These are phyloP conservation scores for Hecatera dysodea DNA, from an alignment of 2,888 invertebrate species.

Conservation along the genomic window DNA sequence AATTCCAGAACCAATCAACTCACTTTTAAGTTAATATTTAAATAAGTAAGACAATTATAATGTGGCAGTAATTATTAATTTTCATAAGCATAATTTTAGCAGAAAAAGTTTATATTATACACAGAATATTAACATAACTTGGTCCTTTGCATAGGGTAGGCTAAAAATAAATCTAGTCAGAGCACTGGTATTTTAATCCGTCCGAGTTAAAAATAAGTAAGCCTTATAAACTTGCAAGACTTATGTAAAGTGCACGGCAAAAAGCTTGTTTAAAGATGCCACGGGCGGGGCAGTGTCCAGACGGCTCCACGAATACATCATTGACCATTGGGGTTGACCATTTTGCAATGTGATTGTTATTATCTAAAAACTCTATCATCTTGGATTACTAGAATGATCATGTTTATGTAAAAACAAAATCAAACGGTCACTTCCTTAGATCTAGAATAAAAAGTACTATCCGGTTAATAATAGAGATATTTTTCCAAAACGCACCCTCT, in stretches of 20 bases:
- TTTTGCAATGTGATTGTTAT: constrained; percentile 2
- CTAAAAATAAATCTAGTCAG: constrained; percentile 40
- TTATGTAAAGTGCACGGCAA: constrained; percentile 55
- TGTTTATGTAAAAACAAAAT: not conserved
- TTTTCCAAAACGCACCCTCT: constrained; percentile 34
- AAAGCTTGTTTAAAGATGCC: constrained; percentile 48
- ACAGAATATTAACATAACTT: constrained; percentile 12
- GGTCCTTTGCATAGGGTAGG: constrained; percentile 37
- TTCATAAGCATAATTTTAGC: not conserved
- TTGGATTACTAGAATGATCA: not conserved
- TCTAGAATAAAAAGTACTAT: not conserved
- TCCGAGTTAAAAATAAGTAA: constrained; percentile 72
- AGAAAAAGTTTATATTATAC: not conserved
- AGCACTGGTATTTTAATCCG: constrained; percentile 50
- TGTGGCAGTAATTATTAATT: not conserved
- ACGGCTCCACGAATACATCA: constrained; percentile 27
- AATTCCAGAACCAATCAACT: not conserved
- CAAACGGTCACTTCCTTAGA: not conserved
- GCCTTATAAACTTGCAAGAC: constrained; percentile 66
- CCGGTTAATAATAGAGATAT: constrained; percentile 27
- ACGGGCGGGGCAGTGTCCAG: constrained; percentile 17
- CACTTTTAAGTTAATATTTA: not conserved
- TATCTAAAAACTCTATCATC: not conserved
- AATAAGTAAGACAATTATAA: not conserved
- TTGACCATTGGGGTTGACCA: constrained; percentile 44